phyloP scores from a whole-genome alignment of 1,140 invertebrate species.

The Diorhabda sublineata region DNA sequence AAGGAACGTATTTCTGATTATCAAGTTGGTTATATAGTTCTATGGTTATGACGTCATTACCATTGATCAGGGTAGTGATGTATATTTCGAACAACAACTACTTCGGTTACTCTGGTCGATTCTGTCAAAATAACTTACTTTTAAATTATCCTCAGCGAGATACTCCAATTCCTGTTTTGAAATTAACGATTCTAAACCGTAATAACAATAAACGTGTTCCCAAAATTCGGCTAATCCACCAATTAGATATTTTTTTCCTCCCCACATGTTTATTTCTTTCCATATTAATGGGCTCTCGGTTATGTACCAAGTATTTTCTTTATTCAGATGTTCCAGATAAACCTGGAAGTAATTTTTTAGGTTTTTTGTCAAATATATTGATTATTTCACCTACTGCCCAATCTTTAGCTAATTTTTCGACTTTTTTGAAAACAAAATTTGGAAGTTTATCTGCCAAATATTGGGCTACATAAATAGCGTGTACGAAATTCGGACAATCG shows the following conservation, averaged over 20 bases:
- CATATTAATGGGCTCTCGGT: conserved; percentile 49
- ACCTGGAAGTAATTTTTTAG: not conserved
- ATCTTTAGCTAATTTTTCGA: conserved; percentile 24
- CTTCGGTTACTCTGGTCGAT: too few relatives aligned
- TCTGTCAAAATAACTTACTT: conserved; percentile 7
- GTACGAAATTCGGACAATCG: conserved; percentile 29
- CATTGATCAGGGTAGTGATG: too few relatives aligned
- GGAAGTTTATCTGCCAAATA: conserved; percentile 32
- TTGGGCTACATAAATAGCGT: conserved; percentile 33
- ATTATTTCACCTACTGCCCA: conserved; percentile 25
- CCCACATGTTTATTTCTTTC: conserved; percentile 51
- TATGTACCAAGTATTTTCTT: conserved; percentile 51
- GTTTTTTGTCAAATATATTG: not conserved
- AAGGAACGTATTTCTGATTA: too few relatives aligned
- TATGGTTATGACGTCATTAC: too few relatives aligned
- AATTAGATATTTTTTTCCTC: conserved; percentile 51
- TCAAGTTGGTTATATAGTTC: too few relatives aligned
- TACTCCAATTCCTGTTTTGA: conserved; percentile 46
- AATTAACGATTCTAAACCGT: conserved; percentile 50
- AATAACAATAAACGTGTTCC: conserved; percentile 55
- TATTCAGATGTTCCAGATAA: conserved; percentile 42
- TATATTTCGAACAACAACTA: too few relatives aligned
- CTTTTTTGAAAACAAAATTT: conserved; percentile 31
- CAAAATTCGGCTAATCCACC: conserved; percentile 53
- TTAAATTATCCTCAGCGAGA: conserved; percentile 32